Conservation (phyloP, 1,140 invertebrate species). For the Manduca sexta region DNA sequence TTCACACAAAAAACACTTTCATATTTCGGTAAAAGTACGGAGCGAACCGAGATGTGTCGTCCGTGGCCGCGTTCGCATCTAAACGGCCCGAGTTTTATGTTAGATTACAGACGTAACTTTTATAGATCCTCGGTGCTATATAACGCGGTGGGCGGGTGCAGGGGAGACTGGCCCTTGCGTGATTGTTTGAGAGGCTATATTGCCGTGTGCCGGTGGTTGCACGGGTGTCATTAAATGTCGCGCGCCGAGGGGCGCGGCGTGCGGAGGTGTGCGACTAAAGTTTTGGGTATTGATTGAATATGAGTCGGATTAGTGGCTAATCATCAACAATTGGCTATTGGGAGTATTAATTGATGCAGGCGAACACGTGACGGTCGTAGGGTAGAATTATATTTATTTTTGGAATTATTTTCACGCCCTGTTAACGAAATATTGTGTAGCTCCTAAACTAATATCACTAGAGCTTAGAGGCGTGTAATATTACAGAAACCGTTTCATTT, state of each 20-base stretch:
- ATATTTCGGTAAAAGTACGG: conserved; percentile 70
- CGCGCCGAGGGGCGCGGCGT: conserved; percentile 61
- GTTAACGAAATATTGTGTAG: no score
- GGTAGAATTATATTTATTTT: not conserved
- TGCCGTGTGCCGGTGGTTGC: conserved; percentile 41
- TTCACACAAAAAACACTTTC: conserved; percentile 56
- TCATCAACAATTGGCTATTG: conserved; percentile 65
- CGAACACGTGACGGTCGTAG: conserved; percentile 4
- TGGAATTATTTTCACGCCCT: conserved; percentile 1
- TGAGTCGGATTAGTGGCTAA: conserved; percentile 70
- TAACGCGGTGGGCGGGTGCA: conserved; percentile 64
- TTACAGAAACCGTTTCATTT: no score
- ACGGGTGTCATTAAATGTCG: conserved; percentile 73
- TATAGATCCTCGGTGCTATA: conserved; percentile 74
- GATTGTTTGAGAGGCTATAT: conserved; percentile 40
- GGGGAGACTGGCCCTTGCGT: conserved; percentile 46
- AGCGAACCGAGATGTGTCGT: conserved; percentile 71
- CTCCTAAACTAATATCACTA: no score
- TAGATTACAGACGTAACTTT: conserved; percentile 74
- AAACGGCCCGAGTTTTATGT: conserved; percentile 73
- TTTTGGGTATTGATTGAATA: conserved; percentile 74
- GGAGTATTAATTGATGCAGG: conserved; percentile 36
- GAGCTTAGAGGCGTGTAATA: no score
- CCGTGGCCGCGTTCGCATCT: conserved; percentile 71
- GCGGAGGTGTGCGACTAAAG: conserved; percentile 67